Percentiles rank a stretch among this genome's conserved stretches.
Conservation (phyloP, 2,113 vertebrate species). For the Shinisaurus crocodilurus region DNA sequence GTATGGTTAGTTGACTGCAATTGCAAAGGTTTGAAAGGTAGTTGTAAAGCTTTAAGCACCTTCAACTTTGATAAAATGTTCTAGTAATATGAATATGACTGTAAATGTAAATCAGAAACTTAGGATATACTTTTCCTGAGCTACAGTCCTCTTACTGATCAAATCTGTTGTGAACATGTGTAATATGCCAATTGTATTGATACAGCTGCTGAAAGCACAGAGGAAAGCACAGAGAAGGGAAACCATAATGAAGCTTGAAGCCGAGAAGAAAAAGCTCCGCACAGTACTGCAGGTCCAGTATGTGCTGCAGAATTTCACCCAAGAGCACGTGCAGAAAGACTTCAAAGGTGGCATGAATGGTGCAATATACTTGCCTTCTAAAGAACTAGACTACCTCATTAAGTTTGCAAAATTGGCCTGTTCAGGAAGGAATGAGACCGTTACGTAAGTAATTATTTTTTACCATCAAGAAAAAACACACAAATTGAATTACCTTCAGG, state of each 20-base stretch:
- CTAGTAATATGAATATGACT: background rate
- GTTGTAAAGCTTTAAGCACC: background rate
- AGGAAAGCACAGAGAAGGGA: constrained; percentile 85
- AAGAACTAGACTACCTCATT: constrained; percentile 86
- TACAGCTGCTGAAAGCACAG: constrained; percentile 91
- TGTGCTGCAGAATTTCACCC: constrained; percentile 85
- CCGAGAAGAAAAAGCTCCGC: constrained; percentile 85
- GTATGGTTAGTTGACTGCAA: background rate
- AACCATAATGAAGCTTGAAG: constrained; percentile 81
- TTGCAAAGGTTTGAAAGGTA: background rate
- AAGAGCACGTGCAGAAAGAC: constrained; percentile 87
- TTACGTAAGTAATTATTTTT: constrained; percentile 79
- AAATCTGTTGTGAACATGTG: background rate
- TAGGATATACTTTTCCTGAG: background rate
- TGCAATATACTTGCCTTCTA: constrained; percentile 82
- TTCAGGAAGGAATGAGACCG: constrained; percentile 79
- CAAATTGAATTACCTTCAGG: background rate
- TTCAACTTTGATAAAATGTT: background rate
- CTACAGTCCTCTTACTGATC: background rate
- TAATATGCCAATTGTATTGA: constrained; percentile 11
- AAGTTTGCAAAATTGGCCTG: constrained; percentile 86
- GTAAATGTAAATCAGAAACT: background rate
- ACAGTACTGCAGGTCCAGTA: constrained; percentile 90
- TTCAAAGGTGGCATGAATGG: constrained; percentile 83
- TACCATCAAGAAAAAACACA: background rate